These are phyloP conservation scores for Umimayanthus chanpuru DNA, from an alignment of 92 coral and sea anemone genomes.

Conservation along the genomic window DNA sequence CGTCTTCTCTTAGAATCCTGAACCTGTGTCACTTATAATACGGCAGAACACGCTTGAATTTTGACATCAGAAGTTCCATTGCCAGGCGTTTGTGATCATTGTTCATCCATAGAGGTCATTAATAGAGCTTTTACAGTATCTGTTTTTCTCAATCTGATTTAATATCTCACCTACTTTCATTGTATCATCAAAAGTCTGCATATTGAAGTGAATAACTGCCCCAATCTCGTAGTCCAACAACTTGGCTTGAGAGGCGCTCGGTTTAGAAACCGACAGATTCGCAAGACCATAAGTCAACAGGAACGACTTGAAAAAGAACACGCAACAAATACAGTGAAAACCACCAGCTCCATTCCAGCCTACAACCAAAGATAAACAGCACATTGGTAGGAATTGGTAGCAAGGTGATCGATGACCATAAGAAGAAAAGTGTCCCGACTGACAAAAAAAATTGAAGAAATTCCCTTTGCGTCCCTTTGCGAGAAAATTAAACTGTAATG, in stretches of 20 bases:
- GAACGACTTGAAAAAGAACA: not conserved
- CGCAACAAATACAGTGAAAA: not conserved
- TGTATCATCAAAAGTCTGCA: slow-evolving; percentile 73
- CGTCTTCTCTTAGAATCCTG: too few relatives aligned
- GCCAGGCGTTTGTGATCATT: too few relatives aligned
- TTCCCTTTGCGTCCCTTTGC: too few relatives aligned
- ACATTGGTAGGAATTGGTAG: not conserved
- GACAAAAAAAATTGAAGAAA: too few relatives aligned
- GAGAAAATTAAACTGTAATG: too few relatives aligned
- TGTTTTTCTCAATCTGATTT: not conserved
- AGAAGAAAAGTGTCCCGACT: too few relatives aligned
- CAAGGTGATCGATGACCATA: too few relatives aligned
- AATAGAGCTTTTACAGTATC: too few relatives aligned
- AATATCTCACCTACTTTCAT: slow-evolving; percentile 68
- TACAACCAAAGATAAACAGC: not conserved
- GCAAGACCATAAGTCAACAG: not conserved
- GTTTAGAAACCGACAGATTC: slow-evolving; percentile 54
- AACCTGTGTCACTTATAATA: too few relatives aligned
- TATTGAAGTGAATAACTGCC: slow-evolving; percentile 84
- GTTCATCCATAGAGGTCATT: too few relatives aligned
- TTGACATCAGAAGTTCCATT: too few relatives aligned
- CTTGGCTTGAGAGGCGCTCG: slow-evolving; percentile 72
- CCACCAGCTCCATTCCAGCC: not conserved
- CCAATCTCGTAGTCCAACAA: slow-evolving; percentile 84
- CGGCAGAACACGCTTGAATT: too few relatives aligned